Base-by-base conservation (phyloP, 2,888 invertebrate genomes). In the Gandaritis pyraliata region DNA sequence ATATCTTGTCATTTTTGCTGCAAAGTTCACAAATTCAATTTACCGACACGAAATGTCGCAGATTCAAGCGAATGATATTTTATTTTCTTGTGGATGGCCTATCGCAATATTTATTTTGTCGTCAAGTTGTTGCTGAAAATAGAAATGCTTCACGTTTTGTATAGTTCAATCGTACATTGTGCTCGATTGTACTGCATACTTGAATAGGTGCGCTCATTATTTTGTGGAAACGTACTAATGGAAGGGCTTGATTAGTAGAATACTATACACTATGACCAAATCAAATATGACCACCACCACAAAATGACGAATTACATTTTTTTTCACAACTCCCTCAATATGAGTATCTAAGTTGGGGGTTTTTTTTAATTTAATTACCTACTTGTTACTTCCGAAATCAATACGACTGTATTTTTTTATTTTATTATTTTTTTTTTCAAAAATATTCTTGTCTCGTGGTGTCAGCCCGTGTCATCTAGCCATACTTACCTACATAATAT, bases 31-130 rank as follows among this genome's bases (percentile, higher is more conserved):
- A 75, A 77, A 79, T 80, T 75, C 78, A 78, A 83, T 84, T 85
- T 80, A 70, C 70, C 50, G 60, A 74, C 81, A 85, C 76, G 85
- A 83, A 85, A 86, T 85, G 83, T 81, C 83, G 82, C 65, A 66
- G 63, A 52, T 30, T 50, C 46, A 51, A 58, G 58, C 47, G 43
- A 58, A 11, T 41, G 41, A 41, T 41, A 41, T 43, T 43, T 30
- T 41, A 50, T 58, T 54, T 53, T 23, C 15, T 53, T 48, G 33
- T 33, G 13, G 50, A 36, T 38, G 30, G 43, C n/a, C 43, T 50
- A 36, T 57, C 36, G 15, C 10, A 41, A 41, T 56, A 50, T 38
- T 52, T 38, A 7, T 39, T 8, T 41, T 29, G n/a, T 11, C 51
- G 39, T 39, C 13, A 23, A 39, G 41, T 45, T 53, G 45, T 7